Conservation (phyloP, 1,140 invertebrate species). For the Danaus melanippus region DNA sequence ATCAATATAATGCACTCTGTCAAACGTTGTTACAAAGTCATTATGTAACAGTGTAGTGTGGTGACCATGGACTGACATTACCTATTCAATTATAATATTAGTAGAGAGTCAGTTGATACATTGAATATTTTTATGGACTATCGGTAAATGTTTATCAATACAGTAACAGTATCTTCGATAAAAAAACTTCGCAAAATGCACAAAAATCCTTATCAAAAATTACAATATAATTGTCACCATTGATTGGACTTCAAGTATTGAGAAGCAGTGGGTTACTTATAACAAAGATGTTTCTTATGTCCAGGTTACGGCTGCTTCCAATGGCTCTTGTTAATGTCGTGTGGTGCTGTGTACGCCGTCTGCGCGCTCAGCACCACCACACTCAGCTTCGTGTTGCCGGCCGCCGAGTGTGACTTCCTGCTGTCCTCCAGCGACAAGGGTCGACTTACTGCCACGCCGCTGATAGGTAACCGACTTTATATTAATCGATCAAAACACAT, state of each 20-base stretch:
- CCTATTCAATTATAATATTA: no score
- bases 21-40: no score
- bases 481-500: background rate
- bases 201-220: no score
- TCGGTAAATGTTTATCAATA: no score
- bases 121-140: no score
- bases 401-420: slow-evolving; percentile 73
- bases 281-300: slow-evolving; percentile 9
- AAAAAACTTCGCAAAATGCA: no score
- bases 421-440: slow-evolving; percentile 73
- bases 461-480: slow-evolving; percentile 63
- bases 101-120: no score
- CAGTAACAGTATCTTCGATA: no score
- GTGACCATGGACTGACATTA: no score
- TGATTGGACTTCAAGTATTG: background rate
- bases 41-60: no score
- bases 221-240: slow-evolving; percentile 3
- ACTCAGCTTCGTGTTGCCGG: slow-evolving; percentile 76
- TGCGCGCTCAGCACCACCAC: slow-evolving; percentile 77
- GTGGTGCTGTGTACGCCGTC: slow-evolving; percentile 79
- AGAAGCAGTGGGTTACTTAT: background rate
- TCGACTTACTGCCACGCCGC: slow-evolving; percentile 72
- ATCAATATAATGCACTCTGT: slow-evolving; percentile 19
- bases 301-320: slow-evolving; percentile 80
- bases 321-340: slow-evolving; percentile 73